phyloP scores from a whole-genome alignment of 2,888 invertebrate species.

The Myopa testacea region DNA sequence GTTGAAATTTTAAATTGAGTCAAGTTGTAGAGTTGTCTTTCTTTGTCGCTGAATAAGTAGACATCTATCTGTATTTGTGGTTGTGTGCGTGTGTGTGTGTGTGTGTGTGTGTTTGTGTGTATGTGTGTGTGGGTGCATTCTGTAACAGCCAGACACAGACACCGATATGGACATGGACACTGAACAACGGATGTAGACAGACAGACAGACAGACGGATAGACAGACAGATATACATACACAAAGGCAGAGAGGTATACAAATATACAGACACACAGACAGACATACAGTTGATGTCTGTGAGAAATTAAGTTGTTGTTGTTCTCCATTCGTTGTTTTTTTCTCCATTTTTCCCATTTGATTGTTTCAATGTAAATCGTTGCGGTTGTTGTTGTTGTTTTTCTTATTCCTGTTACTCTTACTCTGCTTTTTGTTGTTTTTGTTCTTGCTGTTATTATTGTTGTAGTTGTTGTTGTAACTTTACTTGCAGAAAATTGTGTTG shows the following conservation, averaged over 20 bases:
- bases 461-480: too few relatives aligned
- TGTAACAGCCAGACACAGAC: not conserved
- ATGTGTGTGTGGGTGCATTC: not conserved
- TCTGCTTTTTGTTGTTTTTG: not conserved
- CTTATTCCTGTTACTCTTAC: not conserved
- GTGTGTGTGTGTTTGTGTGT: too few relatives aligned
- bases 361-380: too few relatives aligned
- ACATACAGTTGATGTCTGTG: not conserved
- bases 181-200: not conserved
- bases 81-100: not conserved
- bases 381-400: not conserved
- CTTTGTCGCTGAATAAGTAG: constrained; percentile 2
- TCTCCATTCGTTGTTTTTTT: too few relatives aligned
- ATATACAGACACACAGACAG: not conserved
- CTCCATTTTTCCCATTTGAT: too few relatives aligned
- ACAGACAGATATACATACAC: not conserved
- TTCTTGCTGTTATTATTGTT: not conserved
- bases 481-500: too few relatives aligned
- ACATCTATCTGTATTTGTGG: too few relatives aligned
- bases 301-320: too few relatives aligned
- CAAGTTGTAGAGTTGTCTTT: constrained; percentile 18
- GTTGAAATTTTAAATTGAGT: constrained; percentile 36
- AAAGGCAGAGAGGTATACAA: not conserved
- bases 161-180: not conserved
- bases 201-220: not conserved